These are phyloP conservation scores for Distichodus sexfasciatus DNA, from an alignment of 2,797 vertebrate genomes.

Conservation along the genomic window DNA sequence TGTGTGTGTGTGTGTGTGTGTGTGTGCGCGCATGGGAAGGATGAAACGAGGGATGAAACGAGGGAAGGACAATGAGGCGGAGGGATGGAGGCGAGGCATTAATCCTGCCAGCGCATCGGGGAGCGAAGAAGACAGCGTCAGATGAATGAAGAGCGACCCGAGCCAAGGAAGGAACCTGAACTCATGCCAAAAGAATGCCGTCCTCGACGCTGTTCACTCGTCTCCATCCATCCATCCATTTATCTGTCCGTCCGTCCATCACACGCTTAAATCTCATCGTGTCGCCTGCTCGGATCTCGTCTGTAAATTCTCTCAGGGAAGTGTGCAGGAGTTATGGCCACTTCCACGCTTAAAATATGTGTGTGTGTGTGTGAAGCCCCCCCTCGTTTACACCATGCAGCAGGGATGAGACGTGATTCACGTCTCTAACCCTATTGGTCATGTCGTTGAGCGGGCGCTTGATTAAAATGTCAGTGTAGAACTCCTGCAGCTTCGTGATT, in stretches of 20 bases:
- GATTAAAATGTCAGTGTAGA: too few species aligned
- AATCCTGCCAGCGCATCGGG: slow-evolving; percentile 55
- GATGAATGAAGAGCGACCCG: slow-evolving; percentile 56
- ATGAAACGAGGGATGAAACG: slow-evolving; percentile 35
- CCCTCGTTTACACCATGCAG: too few species aligned
- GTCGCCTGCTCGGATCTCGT: slow-evolving; percentile 20
- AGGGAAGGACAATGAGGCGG: slow-evolving; percentile 33
- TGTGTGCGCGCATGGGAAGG: too few species aligned
- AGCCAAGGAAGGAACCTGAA: slow-evolving; percentile 38
- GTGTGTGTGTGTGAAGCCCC: not conserved
- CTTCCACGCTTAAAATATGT: not conserved
- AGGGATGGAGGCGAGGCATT: slow-evolving; percentile 62
- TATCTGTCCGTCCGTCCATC: slow-evolving; percentile 26
- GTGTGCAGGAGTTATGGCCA: slow-evolving; percentile 33
- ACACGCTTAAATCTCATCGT: slow-evolving; percentile 22
- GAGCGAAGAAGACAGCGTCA: slow-evolving; percentile 56
- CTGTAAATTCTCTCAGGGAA: slow-evolving; percentile 6
- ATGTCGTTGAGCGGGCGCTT: too few species aligned
- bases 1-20: too few species aligned
- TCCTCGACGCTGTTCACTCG: slow-evolving; percentile 12
- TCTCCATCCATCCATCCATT: slow-evolving; percentile 13
- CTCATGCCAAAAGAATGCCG: slow-evolving; percentile 39
- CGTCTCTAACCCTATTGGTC: not conserved
- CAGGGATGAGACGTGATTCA: not conserved
- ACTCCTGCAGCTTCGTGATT: too few species aligned